Percentiles rank a stretch among this genome's conserved stretches.
Conservation (phyloP, 2,888 invertebrate species). For the Steromphala cineraria region DNA sequence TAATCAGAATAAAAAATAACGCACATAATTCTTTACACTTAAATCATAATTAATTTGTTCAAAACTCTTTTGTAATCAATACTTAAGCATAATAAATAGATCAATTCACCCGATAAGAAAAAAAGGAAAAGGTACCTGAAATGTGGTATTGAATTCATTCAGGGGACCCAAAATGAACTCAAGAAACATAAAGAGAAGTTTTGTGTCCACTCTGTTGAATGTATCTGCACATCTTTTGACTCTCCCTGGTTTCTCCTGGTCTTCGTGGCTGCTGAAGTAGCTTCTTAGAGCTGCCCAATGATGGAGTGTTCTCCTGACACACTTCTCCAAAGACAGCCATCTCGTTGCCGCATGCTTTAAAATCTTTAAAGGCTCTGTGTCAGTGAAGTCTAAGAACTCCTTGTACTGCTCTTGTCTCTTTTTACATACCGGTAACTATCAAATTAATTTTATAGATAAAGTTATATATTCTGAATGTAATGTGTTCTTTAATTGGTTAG, state of each 20-base stretch:
- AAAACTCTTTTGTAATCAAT: too few species aligned
- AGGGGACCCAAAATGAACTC: not conserved
- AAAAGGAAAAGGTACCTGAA: not conserved
- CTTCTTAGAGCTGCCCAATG: conserved; percentile 40
- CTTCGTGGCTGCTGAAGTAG: conserved; percentile 35
- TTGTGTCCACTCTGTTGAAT: not conserved
- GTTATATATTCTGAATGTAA: too few species aligned
- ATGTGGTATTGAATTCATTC: not conserved
- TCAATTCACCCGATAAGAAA: too few species aligned
- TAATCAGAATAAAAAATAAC: too few species aligned
- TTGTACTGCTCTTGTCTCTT: not conserved
- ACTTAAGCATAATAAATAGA: too few species aligned
- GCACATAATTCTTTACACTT: too few species aligned
- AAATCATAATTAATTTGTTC: too few species aligned
- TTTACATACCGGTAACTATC: too few species aligned
- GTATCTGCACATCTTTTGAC: not conserved
- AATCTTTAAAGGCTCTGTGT: conserved; percentile 14
- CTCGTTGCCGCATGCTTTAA: conserved; percentile 27
- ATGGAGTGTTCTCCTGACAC: conserved; percentile 31
- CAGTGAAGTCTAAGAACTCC: conserved; percentile 11
- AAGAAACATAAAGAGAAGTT: not conserved
- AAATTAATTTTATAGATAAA: too few species aligned
- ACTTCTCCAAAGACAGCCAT: conserved; percentile 37
- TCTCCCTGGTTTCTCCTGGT: conserved; percentile 23
- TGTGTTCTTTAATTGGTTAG: too few species aligned